Conservation (phyloP, 2,113 vertebrate species). For the Rhinopomastus cyanomelas region DNA sequence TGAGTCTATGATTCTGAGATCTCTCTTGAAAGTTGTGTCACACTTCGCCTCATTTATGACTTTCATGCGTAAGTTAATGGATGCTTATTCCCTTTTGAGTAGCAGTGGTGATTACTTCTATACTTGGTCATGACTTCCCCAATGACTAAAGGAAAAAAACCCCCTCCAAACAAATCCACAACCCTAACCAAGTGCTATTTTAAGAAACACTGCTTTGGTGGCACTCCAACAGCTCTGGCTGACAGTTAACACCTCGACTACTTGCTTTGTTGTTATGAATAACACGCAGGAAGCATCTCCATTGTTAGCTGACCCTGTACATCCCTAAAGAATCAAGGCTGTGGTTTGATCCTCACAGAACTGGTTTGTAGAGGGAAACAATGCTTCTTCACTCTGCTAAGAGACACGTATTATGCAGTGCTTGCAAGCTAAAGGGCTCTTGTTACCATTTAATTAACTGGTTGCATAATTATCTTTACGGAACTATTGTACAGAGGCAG, state of each 20-base stretch:
- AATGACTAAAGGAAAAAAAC: background rate
- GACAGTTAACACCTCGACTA: background rate
- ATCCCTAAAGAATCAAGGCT: background rate
- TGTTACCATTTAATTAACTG: constrained; percentile 19
- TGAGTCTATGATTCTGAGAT: too few relatives aligned
- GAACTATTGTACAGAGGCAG: background rate
- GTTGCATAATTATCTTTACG: constrained; percentile 22
- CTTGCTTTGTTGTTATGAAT: background rate
- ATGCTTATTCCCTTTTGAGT: background rate
- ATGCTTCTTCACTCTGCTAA: constrained; percentile 1
- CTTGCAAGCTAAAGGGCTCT: constrained; percentile 42
- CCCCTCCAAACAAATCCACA: background rate
- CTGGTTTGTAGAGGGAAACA: background rate
- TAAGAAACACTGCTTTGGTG: background rate
- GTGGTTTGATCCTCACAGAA: background rate
- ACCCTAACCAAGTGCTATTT: background rate
- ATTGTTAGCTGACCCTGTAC: background rate
- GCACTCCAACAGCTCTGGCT: background rate
- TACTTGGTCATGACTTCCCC: background rate
- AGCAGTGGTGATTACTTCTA: background rate
- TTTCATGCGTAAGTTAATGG: background rate
- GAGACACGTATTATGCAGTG: background rate
- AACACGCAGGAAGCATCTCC: background rate
- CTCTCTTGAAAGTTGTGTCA: background rate
- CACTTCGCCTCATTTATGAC: background rate